Evolutionary conservation across 1,140 invertebrate species (phyloP).

Genomic region (Brachionus koreanus): DNA sequence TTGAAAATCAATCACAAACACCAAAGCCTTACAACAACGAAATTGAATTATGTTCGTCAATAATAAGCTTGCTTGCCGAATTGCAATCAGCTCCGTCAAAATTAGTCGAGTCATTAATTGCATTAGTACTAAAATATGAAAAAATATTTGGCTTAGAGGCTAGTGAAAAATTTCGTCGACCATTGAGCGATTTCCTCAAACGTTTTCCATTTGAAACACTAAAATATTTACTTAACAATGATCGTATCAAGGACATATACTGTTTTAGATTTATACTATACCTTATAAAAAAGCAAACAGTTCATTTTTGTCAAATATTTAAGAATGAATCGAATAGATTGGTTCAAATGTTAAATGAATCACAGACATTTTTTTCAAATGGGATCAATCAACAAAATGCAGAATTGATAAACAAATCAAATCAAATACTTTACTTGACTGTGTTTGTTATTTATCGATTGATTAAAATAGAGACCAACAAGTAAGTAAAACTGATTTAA

Average conservation of each 20-base stretch:
- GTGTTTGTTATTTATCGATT: constrained; percentile 13
- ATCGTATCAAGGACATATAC: constrained; percentile 31
- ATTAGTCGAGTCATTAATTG: constrained; percentile 7
- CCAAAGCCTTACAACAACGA: background rate
- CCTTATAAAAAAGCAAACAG: constrained; percentile 12
- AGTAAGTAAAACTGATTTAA: background rate
- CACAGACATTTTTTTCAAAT: background rate
- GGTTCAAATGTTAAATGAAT: constrained; percentile 39
- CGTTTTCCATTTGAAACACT: constrained; percentile 31
- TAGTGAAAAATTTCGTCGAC: constrained; percentile 1
- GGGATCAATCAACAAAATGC: background rate
- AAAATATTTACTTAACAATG: constrained; percentile 13
- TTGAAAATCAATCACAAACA: background rate
- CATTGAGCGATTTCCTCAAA: constrained; percentile 6
- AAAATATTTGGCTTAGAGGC: constrained; percentile 8
- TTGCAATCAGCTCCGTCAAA: constrained; percentile 27
- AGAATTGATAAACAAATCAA: background rate
- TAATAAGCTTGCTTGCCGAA: background rate
- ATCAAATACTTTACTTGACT: constrained; percentile 26
- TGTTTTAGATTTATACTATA: constrained; percentile 38
- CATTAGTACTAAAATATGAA: constrained; percentile 23
- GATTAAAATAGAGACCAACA: background rate
- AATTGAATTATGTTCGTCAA: constrained; percentile 5
- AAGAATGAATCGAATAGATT: background rate
- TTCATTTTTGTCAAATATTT: constrained; percentile 10